phyloP scores from a whole-genome alignment of 2,888 invertebrate species.

The Eulithis prunata region DNA sequence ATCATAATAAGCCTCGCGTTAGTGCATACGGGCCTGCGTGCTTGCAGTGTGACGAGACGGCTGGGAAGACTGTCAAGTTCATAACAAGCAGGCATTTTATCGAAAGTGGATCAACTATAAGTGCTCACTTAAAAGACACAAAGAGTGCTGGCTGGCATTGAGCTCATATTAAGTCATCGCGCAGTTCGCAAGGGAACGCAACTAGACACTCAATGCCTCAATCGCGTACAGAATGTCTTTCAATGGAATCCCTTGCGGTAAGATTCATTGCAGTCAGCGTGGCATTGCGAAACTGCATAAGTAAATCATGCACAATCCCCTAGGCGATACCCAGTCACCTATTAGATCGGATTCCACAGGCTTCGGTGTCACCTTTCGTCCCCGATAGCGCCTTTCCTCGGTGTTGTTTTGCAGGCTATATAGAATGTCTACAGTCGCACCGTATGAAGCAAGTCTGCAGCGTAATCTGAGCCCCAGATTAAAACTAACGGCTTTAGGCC shows the following conservation, averaged over 20 bases:
- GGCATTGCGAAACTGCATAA: constrained; percentile 44
- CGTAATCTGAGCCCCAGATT: constrained; percentile 75
- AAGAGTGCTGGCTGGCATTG: constrained; percentile 30
- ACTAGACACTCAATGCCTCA: constrained; percentile 33
- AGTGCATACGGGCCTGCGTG: constrained; percentile 48
- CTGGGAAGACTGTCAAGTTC: constrained; percentile 46
- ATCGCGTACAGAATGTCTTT: constrained; percentile 36
- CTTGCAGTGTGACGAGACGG: constrained; percentile 38
- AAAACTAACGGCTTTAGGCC: constrained; percentile 72
- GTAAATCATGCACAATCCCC: constrained; percentile 40
- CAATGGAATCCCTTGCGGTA: constrained; percentile 34
- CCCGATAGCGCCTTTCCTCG: constrained; percentile 76
- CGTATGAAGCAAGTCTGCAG: constrained; percentile 76
- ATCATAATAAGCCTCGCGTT: constrained; percentile 66
- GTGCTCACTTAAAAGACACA: constrained; percentile 36
- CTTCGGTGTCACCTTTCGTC: constrained; percentile 78
- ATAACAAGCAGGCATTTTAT: constrained; percentile 35
- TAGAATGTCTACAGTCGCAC: constrained; percentile 75
- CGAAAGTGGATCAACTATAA: constrained; percentile 36
- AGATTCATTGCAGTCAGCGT: constrained; percentile 29
- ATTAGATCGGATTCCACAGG: constrained; percentile 68
- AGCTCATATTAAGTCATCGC: constrained; percentile 35
- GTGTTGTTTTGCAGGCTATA: constrained; percentile 79
- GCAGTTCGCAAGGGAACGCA: constrained; percentile 40
- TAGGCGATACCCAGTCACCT: constrained; percentile 54